Base-by-base conservation (phyloP, 2,888 invertebrate species). In the Hoplodrina blanda region DNA sequence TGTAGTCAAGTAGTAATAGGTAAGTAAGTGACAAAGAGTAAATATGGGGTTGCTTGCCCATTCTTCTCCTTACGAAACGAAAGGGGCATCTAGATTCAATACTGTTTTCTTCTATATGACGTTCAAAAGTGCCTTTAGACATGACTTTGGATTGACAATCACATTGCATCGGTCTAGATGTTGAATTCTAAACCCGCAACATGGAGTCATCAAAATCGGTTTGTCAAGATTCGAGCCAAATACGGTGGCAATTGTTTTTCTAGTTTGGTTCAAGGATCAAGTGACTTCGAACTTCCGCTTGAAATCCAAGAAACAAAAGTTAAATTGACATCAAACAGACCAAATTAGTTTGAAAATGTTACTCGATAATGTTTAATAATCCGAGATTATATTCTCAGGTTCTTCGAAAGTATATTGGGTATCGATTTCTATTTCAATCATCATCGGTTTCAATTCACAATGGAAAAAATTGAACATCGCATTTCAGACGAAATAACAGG, bases 281-380 rank as follows among this genome's bases (percentile, higher is more conserved):
- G 65, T 73, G 71, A 44, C 68, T 60, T 25, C 53, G 7, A 67
- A 52, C 49, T 62, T 62, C 13, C 66, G 60, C 52, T 62, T 57
- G 62, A 64, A 69, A 73, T 62, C 37, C 49, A 37, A 68, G 63
- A 55, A 55, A 73, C 46, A 56, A 46, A 81, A 80, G 33, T 75
- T 75, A 64, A 25, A 64, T 52, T 56, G 56, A 74, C 65, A 19
- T 76, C 73, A 75, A 73, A 76, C 69, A 33, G 30, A 37, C 55
- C 37, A 25, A 56, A n/a, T 57, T 57, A 73, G 52, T 75, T 60
- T 19, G 55, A 60, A 60, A 67, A 55, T 55, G 74, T 74, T 55
- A 20, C 20, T 55, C 49, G n/a, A 50, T 63, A 55, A 19, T 62
- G 56, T 64, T 64, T 25, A 13, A 37, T 65, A 57, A 72, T 74